Evolutionary conservation across 2,113 vertebrate genomes (phyloP), one percentile per base, ranked within the genome.

Genomic region (Xyrauchen texanus): DNA sequence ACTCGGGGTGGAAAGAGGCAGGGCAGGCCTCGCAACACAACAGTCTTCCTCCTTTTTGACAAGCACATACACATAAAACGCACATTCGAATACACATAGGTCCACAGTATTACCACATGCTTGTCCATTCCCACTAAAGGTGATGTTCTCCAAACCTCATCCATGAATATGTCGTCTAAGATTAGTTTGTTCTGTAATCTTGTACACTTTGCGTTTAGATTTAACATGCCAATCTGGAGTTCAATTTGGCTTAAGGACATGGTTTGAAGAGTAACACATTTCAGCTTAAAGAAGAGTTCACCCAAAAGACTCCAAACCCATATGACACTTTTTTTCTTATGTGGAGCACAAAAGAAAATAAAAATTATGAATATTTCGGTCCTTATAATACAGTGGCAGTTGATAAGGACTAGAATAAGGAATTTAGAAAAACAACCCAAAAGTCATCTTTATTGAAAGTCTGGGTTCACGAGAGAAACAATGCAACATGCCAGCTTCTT

Each of bases 21-120:
- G 98, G 98, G 87, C 98, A 99, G 44, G 96, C 96, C 77, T 98
- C 97, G 83, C 98, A 99, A 95, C 97, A 99, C 84, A 99, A 93
- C 86, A 99, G 89, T 89, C 96, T 96, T 87, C 97, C 98, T 94
- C 97, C 98, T 94, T 73, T 55, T 71, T 70, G 61, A 81, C 55
- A 73, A 76, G 77, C 77, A 78, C 21, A 80, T 74, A 79, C 64
- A 80, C 82, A 60, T 79, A 34, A 34, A 69, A 82, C 55, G 76
- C 67, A 81, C 81, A 93, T 91, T 92, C 79, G 92, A 87, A 55
- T 57, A 78, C 74, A 77, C 78, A 79, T 58, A 60, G 57, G 51
- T 53, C 60, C 44, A 66, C 58, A 63, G 44, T 15, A 71, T 83
- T 76, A 82, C 69, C 58, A 64, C 68, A 68, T 76, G 81, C 78